Conservation (phyloP, 2,797 vertebrate species). For the Euthynnus affinis region DNA sequence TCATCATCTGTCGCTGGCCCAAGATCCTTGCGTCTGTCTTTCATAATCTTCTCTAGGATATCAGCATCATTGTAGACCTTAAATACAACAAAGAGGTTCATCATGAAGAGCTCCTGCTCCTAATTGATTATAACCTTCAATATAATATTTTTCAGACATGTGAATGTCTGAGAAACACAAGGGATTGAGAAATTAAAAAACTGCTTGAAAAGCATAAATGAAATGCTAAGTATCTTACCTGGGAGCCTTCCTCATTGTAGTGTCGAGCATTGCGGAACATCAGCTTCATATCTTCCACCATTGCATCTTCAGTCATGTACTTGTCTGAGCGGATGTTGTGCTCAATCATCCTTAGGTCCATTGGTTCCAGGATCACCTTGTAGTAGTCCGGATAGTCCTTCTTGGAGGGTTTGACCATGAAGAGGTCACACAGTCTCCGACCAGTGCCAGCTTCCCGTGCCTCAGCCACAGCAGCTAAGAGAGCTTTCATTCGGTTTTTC, state of each 20-base stretch:
- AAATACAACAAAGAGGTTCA: conserved; percentile 21
- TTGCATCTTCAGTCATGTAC: conserved; percentile 92
- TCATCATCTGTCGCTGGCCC: conserved; percentile 95
- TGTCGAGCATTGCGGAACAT: conserved; percentile 99
- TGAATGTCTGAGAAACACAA: not conserved
- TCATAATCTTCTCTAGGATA: conserved; percentile 95
- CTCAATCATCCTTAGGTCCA: conserved; percentile 97
- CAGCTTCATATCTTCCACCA: conserved; percentile 96
- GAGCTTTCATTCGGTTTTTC: conserved; percentile 95
- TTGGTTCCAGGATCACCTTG: conserved; percentile 98
- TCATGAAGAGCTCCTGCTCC: not conserved
- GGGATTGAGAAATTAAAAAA: not conserved
- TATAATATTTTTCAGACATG: not conserved
- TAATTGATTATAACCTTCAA: not conserved
- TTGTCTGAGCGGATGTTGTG: conserved; percentile 97
- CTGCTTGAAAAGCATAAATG: not conserved
- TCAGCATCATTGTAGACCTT: conserved; percentile 98
- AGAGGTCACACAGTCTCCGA: conserved; percentile 95
- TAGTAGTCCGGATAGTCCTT: conserved; percentile 99
- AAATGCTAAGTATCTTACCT: conserved; percentile 81
- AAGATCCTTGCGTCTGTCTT: conserved; percentile 94
- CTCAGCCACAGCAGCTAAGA: conserved; percentile 92
- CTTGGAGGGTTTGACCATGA: conserved; percentile 98
- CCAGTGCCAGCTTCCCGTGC: conserved; percentile 91
- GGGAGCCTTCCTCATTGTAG: conserved; percentile 98